A percentile compares a stretch with the other conserved stretches of the same genome.
Conservation (phyloP, 2,113 vertebrate species). For the Etia nguti region DNA sequence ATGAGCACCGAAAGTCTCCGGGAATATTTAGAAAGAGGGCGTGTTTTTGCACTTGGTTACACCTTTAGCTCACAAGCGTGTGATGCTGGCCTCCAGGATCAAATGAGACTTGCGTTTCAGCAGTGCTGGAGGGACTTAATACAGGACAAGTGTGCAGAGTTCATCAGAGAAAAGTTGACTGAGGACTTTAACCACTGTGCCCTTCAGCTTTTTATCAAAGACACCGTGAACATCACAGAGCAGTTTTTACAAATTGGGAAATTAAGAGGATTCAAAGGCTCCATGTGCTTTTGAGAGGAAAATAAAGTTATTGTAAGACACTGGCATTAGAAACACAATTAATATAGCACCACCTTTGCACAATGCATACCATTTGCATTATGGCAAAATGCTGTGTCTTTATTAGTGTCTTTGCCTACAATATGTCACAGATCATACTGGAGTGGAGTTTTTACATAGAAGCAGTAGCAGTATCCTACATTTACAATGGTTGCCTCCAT, state of each 20-base stretch:
- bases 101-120: conserved; percentile 28
- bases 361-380: not conserved
- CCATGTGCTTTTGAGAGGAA: not conserved
- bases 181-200: conserved; percentile 40
- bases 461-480: not conserved
- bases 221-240: not conserved
- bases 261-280: not conserved
- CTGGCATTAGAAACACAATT: not conserved
- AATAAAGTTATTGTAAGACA: not conserved
- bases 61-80: not conserved
- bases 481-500: conserved; percentile 3
- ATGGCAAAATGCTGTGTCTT: conserved; percentile 37
- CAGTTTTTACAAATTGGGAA: conserved; percentile 31
- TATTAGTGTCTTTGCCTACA: conserved; percentile 50
- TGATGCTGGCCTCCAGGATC: not conserved
- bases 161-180: conserved; percentile 32
- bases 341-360: not conserved
- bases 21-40: conserved; percentile 6
- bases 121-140: conserved; percentile 40
- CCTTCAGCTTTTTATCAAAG: conserved; percentile 31
- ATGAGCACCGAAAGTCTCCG: not conserved
- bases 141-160: conserved; percentile 23
- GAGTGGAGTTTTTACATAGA: conserved; percentile 55
- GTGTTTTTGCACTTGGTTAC: not conserved
- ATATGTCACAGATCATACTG: conserved; percentile 52